phyloP scores from a whole-genome alignment of 2,888 invertebrate genomes.

The Limnephilus rhombicus region DNA sequence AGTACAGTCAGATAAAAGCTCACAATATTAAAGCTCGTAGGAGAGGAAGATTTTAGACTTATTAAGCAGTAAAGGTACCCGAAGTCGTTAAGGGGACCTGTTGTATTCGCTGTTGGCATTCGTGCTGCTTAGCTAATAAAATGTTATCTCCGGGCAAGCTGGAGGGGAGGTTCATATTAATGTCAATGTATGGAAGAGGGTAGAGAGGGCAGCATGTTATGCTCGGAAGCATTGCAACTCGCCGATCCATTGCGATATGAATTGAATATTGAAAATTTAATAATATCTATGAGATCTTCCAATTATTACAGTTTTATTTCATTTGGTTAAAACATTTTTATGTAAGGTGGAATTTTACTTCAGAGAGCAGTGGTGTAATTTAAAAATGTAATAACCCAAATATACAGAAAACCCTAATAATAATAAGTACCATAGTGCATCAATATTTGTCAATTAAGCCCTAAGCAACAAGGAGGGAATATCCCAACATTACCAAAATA shows the following conservation, averaged over 20 bases:
- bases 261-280: not conserved
- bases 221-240: not conserved
- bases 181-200: not conserved
- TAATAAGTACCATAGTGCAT: too few species aligned
- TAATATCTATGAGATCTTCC: not conserved
- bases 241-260: not conserved
- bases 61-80: not conserved
- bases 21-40: not conserved
- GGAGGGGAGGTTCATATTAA: not conserved
- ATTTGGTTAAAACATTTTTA: too few species aligned
- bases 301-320: too few species aligned
- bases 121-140: not conserved
- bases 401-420: too few species aligned
- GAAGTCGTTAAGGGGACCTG: not conserved
- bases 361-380: too few species aligned
- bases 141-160: conserved; percentile 31
- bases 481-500: too few species aligned
- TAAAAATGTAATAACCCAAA: too few species aligned
- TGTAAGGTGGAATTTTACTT: too few species aligned
- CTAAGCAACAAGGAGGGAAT: too few species aligned
- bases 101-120: not conserved
- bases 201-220: not conserved
- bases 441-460: too few species aligned
- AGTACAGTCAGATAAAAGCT: not conserved
- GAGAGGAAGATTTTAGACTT: conserved; percentile 11